Evolutionary conservation across 2,113 vertebrate genomes (phyloP).

Genomic region (Theristicus caerulescens): DNA sequence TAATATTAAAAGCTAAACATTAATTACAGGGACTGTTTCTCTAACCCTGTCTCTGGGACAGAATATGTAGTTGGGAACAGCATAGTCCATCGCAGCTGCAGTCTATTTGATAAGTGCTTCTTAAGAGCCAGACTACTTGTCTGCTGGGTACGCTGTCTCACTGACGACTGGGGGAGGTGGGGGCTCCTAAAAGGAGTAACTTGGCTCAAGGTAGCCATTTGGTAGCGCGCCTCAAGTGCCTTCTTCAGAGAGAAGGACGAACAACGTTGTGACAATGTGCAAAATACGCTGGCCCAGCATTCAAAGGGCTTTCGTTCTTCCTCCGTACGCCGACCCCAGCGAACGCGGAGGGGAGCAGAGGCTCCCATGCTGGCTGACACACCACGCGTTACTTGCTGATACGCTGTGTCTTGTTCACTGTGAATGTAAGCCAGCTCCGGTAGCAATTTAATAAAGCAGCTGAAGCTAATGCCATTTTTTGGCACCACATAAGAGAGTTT

Average conservation of each 20-base stretch:
- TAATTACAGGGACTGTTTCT: slow-evolving; percentile 18
- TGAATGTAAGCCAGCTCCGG: neutral
- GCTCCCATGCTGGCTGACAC: neutral
- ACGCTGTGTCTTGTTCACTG: neutral
- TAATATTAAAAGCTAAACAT: slow-evolving; percentile 3
- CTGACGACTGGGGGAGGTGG: neutral
- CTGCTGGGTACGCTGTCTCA: neutral
- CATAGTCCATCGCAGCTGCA: neutral
- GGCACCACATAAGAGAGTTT: slow-evolving; percentile 39
- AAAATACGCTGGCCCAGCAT: neutral
- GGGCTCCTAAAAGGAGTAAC: neutral
- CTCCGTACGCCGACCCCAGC: neutral
- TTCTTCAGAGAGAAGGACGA: neutral
- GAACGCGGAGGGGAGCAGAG: neutral
- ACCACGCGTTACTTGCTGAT: rapidly evolving
- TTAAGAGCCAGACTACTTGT: neutral
- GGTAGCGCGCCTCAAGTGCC: neutral
- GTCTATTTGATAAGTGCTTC: neutral
- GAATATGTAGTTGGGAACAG: neutral
- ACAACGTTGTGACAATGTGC: neutral
- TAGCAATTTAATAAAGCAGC: slow-evolving; percentile 27
- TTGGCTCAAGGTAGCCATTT: neutral
- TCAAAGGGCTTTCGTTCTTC: neutral
- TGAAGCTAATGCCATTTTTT: slow-evolving; percentile 29
- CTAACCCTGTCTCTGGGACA: neutral